These are phyloP conservation scores for Coelopa pilipes DNA, from an alignment of 2,888 invertebrate genomes.

Conservation along the genomic window DNA sequence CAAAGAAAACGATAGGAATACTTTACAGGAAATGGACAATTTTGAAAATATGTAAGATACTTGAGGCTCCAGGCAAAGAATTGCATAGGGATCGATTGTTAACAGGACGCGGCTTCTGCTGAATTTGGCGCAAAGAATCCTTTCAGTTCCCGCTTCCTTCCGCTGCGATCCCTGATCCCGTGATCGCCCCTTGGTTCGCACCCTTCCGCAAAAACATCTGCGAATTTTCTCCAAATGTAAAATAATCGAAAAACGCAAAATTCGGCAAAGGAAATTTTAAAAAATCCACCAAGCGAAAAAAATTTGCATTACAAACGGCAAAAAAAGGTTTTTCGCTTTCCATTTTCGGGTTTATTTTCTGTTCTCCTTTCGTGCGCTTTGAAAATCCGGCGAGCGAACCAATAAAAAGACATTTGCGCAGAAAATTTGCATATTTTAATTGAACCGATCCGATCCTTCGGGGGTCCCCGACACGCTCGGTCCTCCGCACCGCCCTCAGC, in stretches of 20 bases:
- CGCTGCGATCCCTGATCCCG: neutral
- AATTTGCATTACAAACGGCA: conserved; percentile 62
- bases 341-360: conserved; percentile 34
- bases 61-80: too few species aligned
- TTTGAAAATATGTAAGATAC: neutral
- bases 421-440: conserved; percentile 50
- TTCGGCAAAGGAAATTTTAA: conserved; percentile 46
- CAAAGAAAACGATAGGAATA: neutral
- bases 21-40: neutral
- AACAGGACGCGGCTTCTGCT: too few species aligned
- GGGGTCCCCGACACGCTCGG: conserved; percentile 40
- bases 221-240: conserved; percentile 18
- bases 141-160: neutral
- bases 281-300: conserved; percentile 53
- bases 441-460: conserved; percentile 8
- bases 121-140: neutral
- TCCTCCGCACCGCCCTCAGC: neutral
- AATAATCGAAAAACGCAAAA: conserved; percentile 19
- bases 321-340: conserved; percentile 41
- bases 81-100: too few species aligned
- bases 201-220: conserved; percentile 39
- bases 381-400: conserved; percentile 23
- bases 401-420: conserved; percentile 41
- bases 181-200: neutral
- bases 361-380: conserved; percentile 33